phyloP scores from a whole-genome alignment of 2,113 vertebrate species.

The Narcine bancroftii region DNA sequence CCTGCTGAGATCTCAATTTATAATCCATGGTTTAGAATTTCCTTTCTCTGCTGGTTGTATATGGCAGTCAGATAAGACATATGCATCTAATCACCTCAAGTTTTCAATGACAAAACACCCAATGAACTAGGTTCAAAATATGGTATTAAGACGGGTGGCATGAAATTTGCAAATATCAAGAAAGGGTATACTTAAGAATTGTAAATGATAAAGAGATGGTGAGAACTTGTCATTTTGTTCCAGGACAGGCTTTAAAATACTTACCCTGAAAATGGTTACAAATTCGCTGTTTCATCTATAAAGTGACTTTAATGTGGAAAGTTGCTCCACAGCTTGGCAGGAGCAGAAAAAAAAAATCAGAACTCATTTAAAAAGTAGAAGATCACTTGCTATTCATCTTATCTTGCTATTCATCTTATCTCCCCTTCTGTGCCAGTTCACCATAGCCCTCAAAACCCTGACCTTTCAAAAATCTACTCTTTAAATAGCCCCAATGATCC shows the following conservation, averaged over 20 bases:
- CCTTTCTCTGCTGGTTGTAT: background rate
- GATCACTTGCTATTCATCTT: no score
- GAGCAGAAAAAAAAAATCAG: no score
- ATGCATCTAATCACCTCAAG: background rate
- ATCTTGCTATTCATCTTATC: no score
- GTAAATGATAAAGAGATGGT: background rate
- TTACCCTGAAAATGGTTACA: background rate
- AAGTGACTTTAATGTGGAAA: no score
- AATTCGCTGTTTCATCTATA: no score
- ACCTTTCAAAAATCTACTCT: no score
- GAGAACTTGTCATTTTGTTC: background rate
- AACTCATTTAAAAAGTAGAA: no score
- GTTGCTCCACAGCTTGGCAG: no score
- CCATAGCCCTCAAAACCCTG: no score
- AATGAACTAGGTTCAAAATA: background rate
- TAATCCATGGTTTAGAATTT: background rate
- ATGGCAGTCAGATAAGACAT: background rate
- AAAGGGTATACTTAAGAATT: background rate
- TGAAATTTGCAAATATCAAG: background rate
- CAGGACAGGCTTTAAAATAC: no score
- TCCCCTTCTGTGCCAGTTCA: no score
- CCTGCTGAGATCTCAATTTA: background rate
- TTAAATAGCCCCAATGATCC: no score
- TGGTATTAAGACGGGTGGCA: background rate
- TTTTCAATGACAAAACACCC: background rate